phyloP scores from a whole-genome alignment of 2,113 vertebrate genomes.

The Phycodurus eques region DNA sequence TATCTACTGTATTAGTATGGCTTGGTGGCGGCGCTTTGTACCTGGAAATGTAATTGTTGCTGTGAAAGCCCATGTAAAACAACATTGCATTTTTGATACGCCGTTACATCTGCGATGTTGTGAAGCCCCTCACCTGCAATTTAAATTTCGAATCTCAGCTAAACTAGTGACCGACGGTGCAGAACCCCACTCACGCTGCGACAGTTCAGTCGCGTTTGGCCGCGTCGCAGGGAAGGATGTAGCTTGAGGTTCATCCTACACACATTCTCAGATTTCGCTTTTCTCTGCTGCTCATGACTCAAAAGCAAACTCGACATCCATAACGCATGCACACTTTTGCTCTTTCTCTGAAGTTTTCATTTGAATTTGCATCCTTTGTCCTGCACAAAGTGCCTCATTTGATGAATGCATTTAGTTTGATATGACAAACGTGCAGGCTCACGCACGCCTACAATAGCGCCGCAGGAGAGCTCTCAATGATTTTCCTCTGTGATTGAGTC shows the following conservation, averaged over 20 bases:
- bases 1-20: no score
- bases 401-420: constrained; percentile 46
- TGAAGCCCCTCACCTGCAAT: no score
- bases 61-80: no score
- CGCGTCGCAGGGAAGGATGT: constrained; percentile 38
- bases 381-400: constrained; percentile 34
- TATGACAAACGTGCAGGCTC: constrained; percentile 18
- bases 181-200: neutral
- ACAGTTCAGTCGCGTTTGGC: no score
- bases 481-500: constrained; percentile 54
- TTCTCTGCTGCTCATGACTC: constrained; percentile 70
- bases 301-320: constrained; percentile 69
- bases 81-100: no score
- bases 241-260: constrained; percentile 68
- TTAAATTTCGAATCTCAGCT: no score
- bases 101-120: no score
- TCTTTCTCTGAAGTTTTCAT: constrained; percentile 43
- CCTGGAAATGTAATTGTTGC: no score
- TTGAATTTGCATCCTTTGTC: constrained; percentile 49
- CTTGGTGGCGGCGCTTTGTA: no score
- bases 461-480: constrained; percentile 52
- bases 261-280: constrained; percentile 63
- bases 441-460: constrained; percentile 24
- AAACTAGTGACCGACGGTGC: neutral
- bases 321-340: constrained; percentile 33